These are phyloP conservation scores for Whitmania pigra DNA, from an alignment of 1,140 invertebrate species.

Conservation along the genomic window DNA sequence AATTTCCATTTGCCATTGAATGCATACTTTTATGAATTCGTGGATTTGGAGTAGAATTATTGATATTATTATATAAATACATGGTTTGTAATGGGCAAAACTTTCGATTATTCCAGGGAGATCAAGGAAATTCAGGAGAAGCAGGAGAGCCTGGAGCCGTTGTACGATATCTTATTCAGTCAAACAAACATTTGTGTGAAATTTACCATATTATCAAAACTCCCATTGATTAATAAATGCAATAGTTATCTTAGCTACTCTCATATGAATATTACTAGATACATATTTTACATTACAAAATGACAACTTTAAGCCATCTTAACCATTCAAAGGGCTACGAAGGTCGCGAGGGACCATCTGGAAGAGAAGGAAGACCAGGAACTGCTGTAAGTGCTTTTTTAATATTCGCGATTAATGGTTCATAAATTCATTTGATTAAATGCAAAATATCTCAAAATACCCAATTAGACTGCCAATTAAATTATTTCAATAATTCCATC, in stretches of 20 bases:
- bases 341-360: slow-evolving; percentile 5
- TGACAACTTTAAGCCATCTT: too few species aligned
- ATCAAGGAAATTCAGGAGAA: background rate
- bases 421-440: too few species aligned
- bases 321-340: background rate
- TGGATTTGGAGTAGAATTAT: too few species aligned
- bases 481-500: background rate
- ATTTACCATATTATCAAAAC: too few species aligned
- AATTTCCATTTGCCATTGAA: background rate
- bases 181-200: too few species aligned
- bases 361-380: slow-evolving; percentile 16
- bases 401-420: too few species aligned
- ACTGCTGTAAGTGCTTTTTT: background rate
- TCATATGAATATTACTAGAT: too few species aligned
- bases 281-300: too few species aligned
- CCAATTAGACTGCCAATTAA: too few species aligned
- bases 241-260: too few species aligned
- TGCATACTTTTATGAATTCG: background rate
- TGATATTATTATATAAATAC: background rate
- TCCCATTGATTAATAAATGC: too few species aligned
- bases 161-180: background rate
- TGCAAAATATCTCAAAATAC: too few species aligned
- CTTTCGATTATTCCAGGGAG: background rate
- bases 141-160: background rate
- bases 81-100: background rate